These are phyloP conservation scores for Lutra lutra DNA, from an alignment of 2,797 vertebrate genomes.

Conservation along the genomic window DNA sequence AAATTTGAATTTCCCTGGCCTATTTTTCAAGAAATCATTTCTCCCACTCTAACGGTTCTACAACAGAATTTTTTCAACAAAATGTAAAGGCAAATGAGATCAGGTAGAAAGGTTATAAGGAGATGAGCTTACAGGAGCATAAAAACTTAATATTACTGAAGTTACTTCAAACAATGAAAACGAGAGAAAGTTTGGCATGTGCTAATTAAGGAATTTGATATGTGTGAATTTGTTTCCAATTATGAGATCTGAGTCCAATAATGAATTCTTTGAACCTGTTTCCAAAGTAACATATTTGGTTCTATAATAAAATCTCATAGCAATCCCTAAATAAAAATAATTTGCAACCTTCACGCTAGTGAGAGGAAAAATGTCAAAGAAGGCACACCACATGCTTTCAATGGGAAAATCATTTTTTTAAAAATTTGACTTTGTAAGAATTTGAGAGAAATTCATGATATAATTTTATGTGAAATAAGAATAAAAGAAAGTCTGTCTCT, in stretches of 20 bases:
- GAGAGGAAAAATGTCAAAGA: conserved; percentile 69
- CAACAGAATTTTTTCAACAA: conserved; percentile 22
- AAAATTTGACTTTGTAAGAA: conserved; percentile 42
- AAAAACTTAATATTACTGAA: conserved; percentile 62
- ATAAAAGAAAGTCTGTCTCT: conserved; percentile 39
- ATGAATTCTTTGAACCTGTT: conserved; percentile 78
- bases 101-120: conserved; percentile 58
- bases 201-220: conserved; percentile 77
- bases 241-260: conserved; percentile 74
- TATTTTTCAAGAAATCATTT: conserved; percentile 47
- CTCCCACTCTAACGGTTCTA: background rate
- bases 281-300: conserved; percentile 77
- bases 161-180: conserved; percentile 68
- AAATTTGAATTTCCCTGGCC: conserved; percentile 20
- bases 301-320: conserved; percentile 71
- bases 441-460: conserved; percentile 16
- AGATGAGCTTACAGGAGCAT: conserved; percentile 46
- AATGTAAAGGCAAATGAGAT: conserved; percentile 55
- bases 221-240: conserved; percentile 81
- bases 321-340: conserved; percentile 76
- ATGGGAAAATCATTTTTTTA: conserved; percentile 25
- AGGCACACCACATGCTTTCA: conserved; percentile 8
- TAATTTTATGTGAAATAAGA: conserved; percentile 17
- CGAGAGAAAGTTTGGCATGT: conserved; percentile 70
- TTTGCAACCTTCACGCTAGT: conserved; percentile 63